Evolutionary conservation across 1,140 invertebrate genomes (phyloP).

Genomic region (Atta colombica): DNA sequence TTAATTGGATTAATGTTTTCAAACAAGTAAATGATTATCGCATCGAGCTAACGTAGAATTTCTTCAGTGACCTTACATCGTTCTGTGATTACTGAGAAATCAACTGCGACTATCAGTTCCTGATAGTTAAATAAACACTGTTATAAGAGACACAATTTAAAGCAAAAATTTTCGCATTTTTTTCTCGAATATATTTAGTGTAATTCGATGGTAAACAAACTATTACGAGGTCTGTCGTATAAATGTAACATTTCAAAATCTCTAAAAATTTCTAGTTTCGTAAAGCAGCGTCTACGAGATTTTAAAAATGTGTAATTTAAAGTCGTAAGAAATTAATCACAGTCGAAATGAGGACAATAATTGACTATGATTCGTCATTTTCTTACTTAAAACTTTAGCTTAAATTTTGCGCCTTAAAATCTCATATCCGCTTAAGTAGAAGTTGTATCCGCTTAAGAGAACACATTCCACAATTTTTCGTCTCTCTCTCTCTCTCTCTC

Average conservation of each 20-base stretch:
- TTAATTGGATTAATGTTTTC: slow-evolving; percentile 6
- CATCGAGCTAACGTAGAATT: background rate
- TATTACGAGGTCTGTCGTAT: background rate
- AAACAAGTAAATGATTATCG: background rate
- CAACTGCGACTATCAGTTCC: background rate
- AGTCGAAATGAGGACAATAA: too few species aligned
- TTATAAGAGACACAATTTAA: background rate
- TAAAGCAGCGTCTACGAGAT: too few species aligned
- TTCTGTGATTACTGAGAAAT: slow-evolving; percentile 8
- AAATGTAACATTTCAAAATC: background rate
- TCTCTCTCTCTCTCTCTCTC: too few species aligned
- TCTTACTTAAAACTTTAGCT: too few species aligned
- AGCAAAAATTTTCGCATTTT: background rate
- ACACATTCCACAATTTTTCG: too few species aligned
- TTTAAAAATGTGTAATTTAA: too few species aligned
- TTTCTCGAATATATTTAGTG: background rate
- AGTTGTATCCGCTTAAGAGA: too few species aligned
- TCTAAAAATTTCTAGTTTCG: background rate
- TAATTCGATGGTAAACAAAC: background rate
- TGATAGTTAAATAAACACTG: background rate
- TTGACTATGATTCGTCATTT: too few species aligned
- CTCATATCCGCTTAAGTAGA: too few species aligned
- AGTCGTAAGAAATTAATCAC: too few species aligned
- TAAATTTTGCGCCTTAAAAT: too few species aligned
- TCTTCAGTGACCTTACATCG: background rate